Evolutionary conservation across 2,113 vertebrate genomes (phyloP).

Genomic region (Phylloscopus trochilus): DNA sequence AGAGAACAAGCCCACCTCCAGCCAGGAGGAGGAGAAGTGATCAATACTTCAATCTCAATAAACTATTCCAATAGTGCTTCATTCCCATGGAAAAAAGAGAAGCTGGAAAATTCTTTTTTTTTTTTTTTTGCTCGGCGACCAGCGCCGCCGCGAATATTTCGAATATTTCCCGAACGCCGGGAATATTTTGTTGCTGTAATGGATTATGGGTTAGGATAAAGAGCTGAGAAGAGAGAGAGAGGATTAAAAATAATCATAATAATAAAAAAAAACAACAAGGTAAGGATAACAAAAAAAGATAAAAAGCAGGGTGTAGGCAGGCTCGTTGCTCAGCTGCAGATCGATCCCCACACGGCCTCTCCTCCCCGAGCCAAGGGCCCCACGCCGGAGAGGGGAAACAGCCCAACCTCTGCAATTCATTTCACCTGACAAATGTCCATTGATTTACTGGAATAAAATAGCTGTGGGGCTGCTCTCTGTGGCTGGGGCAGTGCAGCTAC

Average conservation of each 20-base stretch:
- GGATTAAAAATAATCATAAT: not conserved
- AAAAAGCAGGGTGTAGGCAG: not conserved
- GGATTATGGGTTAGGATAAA: constrained; percentile 72
- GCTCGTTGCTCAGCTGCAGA: constrained; percentile 62
- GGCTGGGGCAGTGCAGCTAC: constrained; percentile 12
- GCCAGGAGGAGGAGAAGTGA: constrained; percentile 76
- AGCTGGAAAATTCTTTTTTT: constrained; percentile 69
- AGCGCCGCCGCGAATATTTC: constrained; percentile 76
- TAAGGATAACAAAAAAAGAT: not conserved
- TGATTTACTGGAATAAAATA: constrained; percentile 64
- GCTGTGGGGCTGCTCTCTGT: not conserved
- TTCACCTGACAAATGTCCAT: constrained; percentile 69
- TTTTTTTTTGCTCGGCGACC: constrained; percentile 74
- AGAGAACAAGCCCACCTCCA: constrained; percentile 68
- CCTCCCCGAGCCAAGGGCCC: not conserved
- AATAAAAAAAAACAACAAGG: not conserved
- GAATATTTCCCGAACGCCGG: not conserved
- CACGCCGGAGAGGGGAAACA: not conserved
- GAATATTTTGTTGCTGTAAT: constrained; percentile 82
- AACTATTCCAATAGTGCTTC: constrained; percentile 87
- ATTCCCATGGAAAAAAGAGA: constrained; percentile 76
- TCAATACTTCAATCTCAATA: constrained; percentile 94
- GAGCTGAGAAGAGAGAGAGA: not conserved
- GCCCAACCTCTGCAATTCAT: constrained; percentile 64
- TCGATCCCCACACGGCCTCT: constrained; percentile 78